Percentiles rank a stretch among this genome's conserved stretches.
phyloP scores from a whole-genome alignment of 2,113 vertebrate species.

The Gopherus flavomarginatus region DNA sequence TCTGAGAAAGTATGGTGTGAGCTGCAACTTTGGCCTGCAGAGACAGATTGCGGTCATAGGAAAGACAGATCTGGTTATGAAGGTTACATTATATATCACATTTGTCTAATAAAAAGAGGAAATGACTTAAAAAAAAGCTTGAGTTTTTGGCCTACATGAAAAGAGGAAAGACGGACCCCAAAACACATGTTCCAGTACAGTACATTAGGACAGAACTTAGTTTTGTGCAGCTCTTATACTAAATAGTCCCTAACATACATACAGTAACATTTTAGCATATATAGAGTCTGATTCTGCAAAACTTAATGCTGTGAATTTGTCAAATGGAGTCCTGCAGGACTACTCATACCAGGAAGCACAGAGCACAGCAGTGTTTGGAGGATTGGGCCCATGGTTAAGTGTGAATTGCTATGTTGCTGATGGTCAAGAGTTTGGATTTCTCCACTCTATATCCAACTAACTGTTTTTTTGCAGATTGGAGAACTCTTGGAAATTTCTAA shows the following conservation, averaged over 20 bases:
- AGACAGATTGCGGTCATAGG: neutral
- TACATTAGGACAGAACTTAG: neutral
- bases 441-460: neutral
- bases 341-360: neutral
- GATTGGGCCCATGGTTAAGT: neutral
- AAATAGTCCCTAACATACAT: neutral
- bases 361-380: neutral
- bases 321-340: neutral
- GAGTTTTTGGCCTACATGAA: neutral
- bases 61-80: neutral
- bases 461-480: neutral
- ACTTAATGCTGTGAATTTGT: neutral
- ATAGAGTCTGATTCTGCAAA: neutral
- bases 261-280: neutral
- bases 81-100: neutral
- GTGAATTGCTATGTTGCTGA: neutral
- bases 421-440: neutral
- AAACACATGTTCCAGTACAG: rapidly evolving
- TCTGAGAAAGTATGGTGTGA: neutral
- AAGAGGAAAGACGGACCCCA: neutral
- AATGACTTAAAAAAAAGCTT: neutral
- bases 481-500: neutral
- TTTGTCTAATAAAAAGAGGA: neutral
- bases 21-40: neutral
- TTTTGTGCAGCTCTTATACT: neutral